Conservation (phyloP, 1,140 invertebrate species). For the Samia ricini region DNA sequence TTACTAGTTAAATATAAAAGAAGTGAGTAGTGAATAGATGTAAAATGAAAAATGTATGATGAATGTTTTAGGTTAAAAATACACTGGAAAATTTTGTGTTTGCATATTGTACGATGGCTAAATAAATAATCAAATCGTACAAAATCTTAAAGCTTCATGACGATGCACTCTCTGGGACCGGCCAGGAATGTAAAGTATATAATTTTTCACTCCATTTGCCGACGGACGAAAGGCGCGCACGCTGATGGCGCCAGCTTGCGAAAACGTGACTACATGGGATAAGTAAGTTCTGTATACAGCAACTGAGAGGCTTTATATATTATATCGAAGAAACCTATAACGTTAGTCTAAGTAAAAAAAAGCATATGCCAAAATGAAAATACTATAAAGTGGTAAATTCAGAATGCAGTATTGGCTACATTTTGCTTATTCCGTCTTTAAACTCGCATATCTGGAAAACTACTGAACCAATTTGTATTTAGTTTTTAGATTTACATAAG, state of each 20-base stretch:
- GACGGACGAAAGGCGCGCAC: slow-evolving; percentile 36
- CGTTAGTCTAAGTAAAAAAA: too few relatives aligned
- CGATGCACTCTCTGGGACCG: background rate
- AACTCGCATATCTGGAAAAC: too few relatives aligned
- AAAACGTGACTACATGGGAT: slow-evolving; percentile 36
- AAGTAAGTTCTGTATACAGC: background rate
- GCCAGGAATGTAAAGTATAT: slow-evolving; percentile 49
- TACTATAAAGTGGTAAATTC: too few relatives aligned
- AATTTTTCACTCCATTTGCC: slow-evolving; percentile 65
- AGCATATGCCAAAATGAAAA: too few relatives aligned
- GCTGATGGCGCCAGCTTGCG: slow-evolving; percentile 39
- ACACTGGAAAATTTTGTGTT: background rate
- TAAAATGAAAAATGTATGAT: background rate
- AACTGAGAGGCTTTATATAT: background rate
- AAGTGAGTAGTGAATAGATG: too few relatives aligned
- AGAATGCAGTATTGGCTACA: too few relatives aligned
- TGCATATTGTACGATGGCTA: background rate
- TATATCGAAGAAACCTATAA: background rate
- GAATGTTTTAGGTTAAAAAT: background rate
- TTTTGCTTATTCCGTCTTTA: too few relatives aligned
- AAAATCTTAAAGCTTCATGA: background rate
- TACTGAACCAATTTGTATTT: too few relatives aligned
- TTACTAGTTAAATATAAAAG: too few relatives aligned
- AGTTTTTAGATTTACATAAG: too few relatives aligned
- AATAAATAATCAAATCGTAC: too few relatives aligned